Conservation (phyloP, 2,113 vertebrate species). For the Bos indicus region DNA sequence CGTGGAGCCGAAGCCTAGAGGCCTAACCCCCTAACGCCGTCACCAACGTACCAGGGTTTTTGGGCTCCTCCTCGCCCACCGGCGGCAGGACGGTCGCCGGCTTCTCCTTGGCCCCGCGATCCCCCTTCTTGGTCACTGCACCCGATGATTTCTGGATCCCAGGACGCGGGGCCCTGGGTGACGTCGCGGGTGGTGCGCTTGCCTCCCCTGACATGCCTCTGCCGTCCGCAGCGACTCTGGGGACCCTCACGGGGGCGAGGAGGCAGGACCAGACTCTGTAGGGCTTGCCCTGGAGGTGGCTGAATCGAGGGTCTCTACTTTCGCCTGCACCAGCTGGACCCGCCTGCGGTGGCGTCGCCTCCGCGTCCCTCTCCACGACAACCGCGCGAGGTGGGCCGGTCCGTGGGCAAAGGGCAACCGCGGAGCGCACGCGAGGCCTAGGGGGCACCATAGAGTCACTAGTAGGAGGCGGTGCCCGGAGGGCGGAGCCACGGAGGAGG, state of each 20-base stretch:
- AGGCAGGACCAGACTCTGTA: not conserved
- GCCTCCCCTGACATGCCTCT: constrained; percentile 46
- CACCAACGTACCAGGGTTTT: constrained; percentile 56
- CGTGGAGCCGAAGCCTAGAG: not conserved
- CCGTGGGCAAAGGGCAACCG: not conserved
- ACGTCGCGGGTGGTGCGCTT: not conserved
- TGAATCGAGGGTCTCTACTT: not conserved
- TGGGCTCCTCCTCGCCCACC: constrained; percentile 61
- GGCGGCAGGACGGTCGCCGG: not conserved
- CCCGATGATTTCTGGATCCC: constrained; percentile 49
- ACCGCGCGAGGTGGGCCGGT: not conserved
- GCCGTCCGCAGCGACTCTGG: not conserved
- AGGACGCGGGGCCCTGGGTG: constrained; percentile 37
- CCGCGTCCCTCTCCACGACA: constrained; percentile 56
- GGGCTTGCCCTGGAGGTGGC: not conserved
- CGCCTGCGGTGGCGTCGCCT: not conserved
- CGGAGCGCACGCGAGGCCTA: not conserved
- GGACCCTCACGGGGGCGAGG: not conserved
- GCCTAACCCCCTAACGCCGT: not conserved
- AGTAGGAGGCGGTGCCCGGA: rapidly evolving
- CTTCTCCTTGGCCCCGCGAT: constrained; percentile 66
- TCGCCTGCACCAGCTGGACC: not conserved
- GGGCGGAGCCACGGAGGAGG: not conserved
- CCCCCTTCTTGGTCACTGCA: constrained; percentile 60
- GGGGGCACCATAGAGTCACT: not conserved